Evolutionary conservation across 2,113 vertebrate species (phyloP), one percentile per base, ranked within the genome.

Genomic region (Clupea harengus): DNA sequence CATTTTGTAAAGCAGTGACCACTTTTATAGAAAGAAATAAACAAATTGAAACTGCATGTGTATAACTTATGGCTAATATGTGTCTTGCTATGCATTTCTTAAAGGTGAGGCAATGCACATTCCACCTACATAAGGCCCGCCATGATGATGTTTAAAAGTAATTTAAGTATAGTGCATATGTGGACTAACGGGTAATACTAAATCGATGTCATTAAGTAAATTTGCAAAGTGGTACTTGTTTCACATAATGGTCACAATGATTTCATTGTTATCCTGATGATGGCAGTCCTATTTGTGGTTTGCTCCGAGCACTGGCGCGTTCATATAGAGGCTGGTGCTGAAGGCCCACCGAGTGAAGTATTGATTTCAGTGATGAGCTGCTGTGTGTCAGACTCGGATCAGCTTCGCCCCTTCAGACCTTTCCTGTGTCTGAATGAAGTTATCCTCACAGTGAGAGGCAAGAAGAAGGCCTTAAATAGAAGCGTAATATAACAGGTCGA

Each of bases 341-440:
- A 28, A 25, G 7, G 67, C 67, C 78, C 22, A 87, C 83, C n/a
- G 45, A 78, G 52, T 67, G 81, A 87, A 84, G 84, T 85, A 87
- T 87, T 81, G 86, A 90, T 82, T 45, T 44, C 72, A 39, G 72
- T 6, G n/a, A 39, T 78, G 82, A 85, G 45, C 50, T 82, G 86
- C 82, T 20, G 82, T 80, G 72, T 64, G 46, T 85, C 49, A 39
- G 39, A 39, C 39, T 39, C 39, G 39, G 39, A 39, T 39, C 39
- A 39, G 39, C 39, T 2, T 39, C 39, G 2, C 39, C 39, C 39
- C 39, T 39, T 39, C 2, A 39, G 39, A 39, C 39, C 39, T 39
- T 39, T 39, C 39, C 39, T 39, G 39, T 39, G 39, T 39, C 39
- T 39, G 39, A 39, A 39, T 39, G 39, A 39, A 39, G 39, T 39